These are phyloP conservation scores for Ganaspis sp. DNA, from an alignment of 1,140 invertebrate genomes.

Conservation along the genomic window DNA sequence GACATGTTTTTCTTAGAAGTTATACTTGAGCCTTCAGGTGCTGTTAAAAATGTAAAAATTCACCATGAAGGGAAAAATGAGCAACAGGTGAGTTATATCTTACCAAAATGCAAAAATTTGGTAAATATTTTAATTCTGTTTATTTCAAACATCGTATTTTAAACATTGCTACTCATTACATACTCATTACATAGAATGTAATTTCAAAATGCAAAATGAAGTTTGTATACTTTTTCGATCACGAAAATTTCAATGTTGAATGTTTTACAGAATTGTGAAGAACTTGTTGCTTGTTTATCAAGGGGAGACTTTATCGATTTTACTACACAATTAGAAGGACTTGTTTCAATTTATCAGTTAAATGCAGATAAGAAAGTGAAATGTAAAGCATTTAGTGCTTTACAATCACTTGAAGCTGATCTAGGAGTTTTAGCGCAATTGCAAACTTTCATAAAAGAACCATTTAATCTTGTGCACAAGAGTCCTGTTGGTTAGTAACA, in stretches of 20 bases:
- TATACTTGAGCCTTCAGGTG: conserved; percentile 86
- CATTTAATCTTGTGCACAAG: conserved; percentile 91
- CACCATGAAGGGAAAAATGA: conserved; percentile 90
- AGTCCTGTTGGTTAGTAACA: conserved; percentile 85
- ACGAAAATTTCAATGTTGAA: no score
- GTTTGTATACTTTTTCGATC: no score
- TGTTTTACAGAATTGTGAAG: conserved; percentile 86
- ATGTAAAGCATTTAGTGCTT: conserved; percentile 92
- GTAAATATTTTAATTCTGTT: neutral
- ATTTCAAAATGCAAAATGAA: no score
- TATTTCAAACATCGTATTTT: no score
- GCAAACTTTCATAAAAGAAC: conserved; percentile 88
- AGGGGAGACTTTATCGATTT: conserved; percentile 94
- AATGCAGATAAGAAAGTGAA: conserved; percentile 97
- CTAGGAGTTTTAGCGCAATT: conserved; percentile 89
- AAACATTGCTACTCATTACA: no score
- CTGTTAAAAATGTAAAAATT: conserved; percentile 94
- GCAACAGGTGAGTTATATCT: conserved; percentile 74
- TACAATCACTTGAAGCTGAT: conserved; percentile 94
- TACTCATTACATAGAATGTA: no score
- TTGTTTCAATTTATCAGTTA: conserved; percentile 94
- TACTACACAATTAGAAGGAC: conserved; percentile 91
- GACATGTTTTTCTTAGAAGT: conserved; percentile 98
- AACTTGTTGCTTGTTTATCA: conserved; percentile 87
- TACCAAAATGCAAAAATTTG: no score